phyloP scores from a whole-genome alignment of 1,140 invertebrate species.

The Sycophila sp. region DNA sequence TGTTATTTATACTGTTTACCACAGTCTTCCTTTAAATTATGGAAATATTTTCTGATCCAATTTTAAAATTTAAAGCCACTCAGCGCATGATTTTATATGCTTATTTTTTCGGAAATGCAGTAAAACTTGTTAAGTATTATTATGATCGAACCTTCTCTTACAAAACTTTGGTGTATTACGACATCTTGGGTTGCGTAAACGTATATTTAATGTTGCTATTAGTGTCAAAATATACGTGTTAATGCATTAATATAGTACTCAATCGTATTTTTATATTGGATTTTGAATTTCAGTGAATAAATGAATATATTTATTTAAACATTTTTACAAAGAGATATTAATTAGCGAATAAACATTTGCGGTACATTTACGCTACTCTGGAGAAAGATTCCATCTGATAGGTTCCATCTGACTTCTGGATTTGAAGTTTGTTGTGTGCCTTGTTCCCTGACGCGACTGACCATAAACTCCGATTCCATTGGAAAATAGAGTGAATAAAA shows the following conservation, averaged over 20 bases:
- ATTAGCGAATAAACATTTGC: background rate
- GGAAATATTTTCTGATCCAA: too few species aligned
- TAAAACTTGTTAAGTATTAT: too few species aligned
- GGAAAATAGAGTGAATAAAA: background rate
- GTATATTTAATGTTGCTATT: too few species aligned
- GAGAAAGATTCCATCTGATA: background rate
- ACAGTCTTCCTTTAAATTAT: conserved; percentile 18
- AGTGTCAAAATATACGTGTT: too few species aligned
- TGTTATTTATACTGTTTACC: background rate
- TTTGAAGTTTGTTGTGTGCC: conserved; percentile 25
- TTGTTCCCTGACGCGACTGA: conserved; percentile 33
- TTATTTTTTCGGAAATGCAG: too few species aligned
- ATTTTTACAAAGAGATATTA: background rate
- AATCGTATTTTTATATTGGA: conserved; percentile 4
- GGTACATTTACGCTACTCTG: background rate
- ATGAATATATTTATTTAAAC: background rate
- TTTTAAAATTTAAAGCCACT: too few species aligned
- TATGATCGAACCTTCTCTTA: too few species aligned
- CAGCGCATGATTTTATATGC: too few species aligned
- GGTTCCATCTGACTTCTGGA: conserved; percentile 7
- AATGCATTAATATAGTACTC: too few species aligned
- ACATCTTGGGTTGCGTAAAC: too few species aligned
- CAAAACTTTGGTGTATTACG: too few species aligned
- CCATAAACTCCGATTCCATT: conserved; percentile 23
- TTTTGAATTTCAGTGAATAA: too few species aligned